A percentile compares a stretch with the other conserved stretches of the same genome.
phyloP scores from a whole-genome alignment of 2,113 vertebrate genomes.

The Xiphophorus couchianus region DNA sequence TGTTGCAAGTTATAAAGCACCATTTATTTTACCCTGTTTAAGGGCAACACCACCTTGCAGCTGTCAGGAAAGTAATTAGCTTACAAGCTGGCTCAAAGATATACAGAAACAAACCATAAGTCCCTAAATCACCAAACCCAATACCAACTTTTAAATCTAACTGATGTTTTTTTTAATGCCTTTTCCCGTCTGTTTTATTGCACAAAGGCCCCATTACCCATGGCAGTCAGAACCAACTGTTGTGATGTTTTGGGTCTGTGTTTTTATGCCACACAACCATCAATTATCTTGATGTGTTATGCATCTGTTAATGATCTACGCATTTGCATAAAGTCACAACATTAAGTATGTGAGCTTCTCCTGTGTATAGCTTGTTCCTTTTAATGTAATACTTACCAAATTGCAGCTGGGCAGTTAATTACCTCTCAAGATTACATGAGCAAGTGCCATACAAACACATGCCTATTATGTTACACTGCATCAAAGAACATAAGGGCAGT shows the following conservation, averaged over 20 bases:
- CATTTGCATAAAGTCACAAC: conserved; percentile 17
- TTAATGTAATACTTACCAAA: conserved; percentile 16
- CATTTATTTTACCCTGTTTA: background rate
- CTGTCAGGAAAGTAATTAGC: conserved; percentile 7
- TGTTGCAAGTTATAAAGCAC: background rate
- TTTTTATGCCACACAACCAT: background rate
- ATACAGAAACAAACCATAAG: background rate
- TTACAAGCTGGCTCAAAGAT: background rate
- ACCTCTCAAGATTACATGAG: conserved; percentile 21
- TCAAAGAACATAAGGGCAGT: background rate
- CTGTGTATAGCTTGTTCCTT: conserved; percentile 18
- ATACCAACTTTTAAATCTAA: background rate
- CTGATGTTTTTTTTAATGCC: background rate
- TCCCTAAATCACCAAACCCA: background rate
- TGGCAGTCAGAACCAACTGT: background rate
- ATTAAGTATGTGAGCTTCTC: conserved; percentile 7
- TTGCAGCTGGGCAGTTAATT: conserved; percentile 38
- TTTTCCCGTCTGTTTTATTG: background rate
- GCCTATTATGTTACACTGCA: background rate
- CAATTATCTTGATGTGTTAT: conserved; percentile 21
- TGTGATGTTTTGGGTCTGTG: background rate
- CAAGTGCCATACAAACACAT: conserved; percentile 6
- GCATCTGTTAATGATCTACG: conserved; percentile 13
- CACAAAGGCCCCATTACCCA: background rate
- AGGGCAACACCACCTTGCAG: background rate